Evolutionary conservation across 2,113 vertebrate genomes (phyloP).

Genomic region (Passerina amoena): DNA sequence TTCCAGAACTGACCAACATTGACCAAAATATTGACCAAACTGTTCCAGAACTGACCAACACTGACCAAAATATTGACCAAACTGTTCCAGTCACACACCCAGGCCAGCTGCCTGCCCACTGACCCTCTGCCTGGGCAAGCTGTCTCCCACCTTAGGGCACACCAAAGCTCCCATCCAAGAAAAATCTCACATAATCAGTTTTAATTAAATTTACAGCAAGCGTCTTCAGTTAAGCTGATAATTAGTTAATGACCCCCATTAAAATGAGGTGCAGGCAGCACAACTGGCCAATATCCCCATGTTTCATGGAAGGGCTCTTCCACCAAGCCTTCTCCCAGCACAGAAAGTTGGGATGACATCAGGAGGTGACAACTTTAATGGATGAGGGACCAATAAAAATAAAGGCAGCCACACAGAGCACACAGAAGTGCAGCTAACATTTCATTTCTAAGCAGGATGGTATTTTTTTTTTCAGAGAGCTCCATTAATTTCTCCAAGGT

Average conservation of each 20-base stretch:
- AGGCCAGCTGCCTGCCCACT: background rate
- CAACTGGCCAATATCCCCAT: background rate
- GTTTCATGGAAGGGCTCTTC: background rate
- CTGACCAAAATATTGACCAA: background rate
- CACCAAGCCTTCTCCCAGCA: background rate
- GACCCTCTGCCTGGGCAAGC: background rate
- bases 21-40: background rate
- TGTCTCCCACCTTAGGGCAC: accelerated
- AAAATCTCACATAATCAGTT: background rate
- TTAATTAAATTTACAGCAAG: background rate
- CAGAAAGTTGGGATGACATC: background rate
- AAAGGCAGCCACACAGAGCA: constrained; percentile 7
- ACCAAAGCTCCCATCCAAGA: background rate
- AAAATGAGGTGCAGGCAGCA: background rate
- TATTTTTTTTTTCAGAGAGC: constrained; percentile 10
- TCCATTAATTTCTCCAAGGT: constrained; percentile 61
- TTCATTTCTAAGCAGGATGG: constrained; percentile 43
- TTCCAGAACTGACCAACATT: background rate
- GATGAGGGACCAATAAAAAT: constrained; percentile 1
- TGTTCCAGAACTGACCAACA: background rate
- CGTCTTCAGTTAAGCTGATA: background rate
- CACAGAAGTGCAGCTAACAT: background rate
- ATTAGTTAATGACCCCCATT: background rate
- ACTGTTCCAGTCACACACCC: background rate
- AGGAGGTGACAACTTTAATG: background rate